Base-by-base conservation (phyloP, 1,140 invertebrate genomes). In the Drosophila arawakana region DNA sequence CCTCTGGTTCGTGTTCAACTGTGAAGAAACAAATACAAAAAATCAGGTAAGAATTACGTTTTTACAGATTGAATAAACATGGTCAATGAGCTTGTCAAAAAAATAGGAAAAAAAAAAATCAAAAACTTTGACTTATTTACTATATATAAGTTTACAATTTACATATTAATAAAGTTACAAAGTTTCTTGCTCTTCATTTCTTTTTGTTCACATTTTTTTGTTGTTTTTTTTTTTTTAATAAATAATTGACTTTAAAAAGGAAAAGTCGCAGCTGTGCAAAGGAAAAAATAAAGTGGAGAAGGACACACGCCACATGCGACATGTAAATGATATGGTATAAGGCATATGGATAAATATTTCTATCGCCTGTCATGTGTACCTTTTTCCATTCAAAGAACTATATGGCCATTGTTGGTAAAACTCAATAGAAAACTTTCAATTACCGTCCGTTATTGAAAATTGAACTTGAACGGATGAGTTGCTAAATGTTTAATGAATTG, bases 401-500 rank as follows among this genome's bases (percentile, higher is more conserved):
- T 30, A 30, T 30, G 25, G 9, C 21, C 4, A 25, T 9, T 10
- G 15, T 39, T 10, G 4, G 2, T 21, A 55, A 34, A 15, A 39
- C 2, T 11, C 6, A n/a, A n/a, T 2, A 7, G 18, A 9, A 34
- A 66, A 55, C 41, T 54, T 55, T 55, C 52, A 10, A 18, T n/a
- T 44, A 41, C 39, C 21, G 50, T 11, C 61, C 50, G 65, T 60
- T 65, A 57, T 50, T 72, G 18, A 63, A 37, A 11, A 30, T 30
- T 47, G 44, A 47, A 47, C 39, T 30, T 52, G 34, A 49, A 21
- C n/a, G 5, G 8, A 52, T 59, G 39, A 52, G 46, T 58, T 76
- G 57, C 66, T 82, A 58, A 82, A 82, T 80, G 37, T 83, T 82
- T 82, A 74, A 82, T 82, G 66, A 41, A 49, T 63, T 57, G 76